Percentiles rank a stretch among this genome's conserved stretches.
Evolutionary conservation across 1,140 invertebrate genomes (phyloP).

Genomic region (Penaeus indicus): DNA sequence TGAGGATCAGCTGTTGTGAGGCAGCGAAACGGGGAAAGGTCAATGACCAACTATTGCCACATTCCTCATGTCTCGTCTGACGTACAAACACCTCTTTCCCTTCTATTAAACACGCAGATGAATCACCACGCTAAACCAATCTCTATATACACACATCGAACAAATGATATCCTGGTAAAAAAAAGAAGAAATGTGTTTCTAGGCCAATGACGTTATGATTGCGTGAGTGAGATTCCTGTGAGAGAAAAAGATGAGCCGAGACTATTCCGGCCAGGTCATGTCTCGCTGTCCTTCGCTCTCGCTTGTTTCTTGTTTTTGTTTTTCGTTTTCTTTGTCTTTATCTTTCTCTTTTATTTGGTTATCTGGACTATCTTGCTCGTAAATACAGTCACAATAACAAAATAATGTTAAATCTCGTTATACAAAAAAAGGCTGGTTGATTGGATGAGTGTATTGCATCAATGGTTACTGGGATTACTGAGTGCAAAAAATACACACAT

Average conservation of each 20-base stretch:
- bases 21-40: too few relatives aligned
- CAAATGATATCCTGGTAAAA: background rate
- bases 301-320: slow-evolving; percentile 5
- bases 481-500: background rate
- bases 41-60: too few relatives aligned
- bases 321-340: background rate
- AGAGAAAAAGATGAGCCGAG: background rate
- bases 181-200: background rate
- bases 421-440: too few relatives aligned
- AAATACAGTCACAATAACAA: too few relatives aligned
- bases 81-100: too few relatives aligned
- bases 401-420: too few relatives aligned
- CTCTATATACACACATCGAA: too few relatives aligned
- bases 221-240: background rate
- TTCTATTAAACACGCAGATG: too few relatives aligned
- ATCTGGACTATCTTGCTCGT: background rate
- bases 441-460: too few relatives aligned
- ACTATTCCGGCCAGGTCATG: background rate
- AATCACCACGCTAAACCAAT: too few relatives aligned
- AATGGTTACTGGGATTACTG: background rate
- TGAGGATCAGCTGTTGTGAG: too few relatives aligned
- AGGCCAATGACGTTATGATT: background rate
- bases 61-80: too few relatives aligned
- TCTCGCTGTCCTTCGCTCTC: slow-evolving; percentile 33
- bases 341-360: background rate